phyloP scores from a whole-genome alignment of 2,888 invertebrate genomes.

The Helleia helle region DNA sequence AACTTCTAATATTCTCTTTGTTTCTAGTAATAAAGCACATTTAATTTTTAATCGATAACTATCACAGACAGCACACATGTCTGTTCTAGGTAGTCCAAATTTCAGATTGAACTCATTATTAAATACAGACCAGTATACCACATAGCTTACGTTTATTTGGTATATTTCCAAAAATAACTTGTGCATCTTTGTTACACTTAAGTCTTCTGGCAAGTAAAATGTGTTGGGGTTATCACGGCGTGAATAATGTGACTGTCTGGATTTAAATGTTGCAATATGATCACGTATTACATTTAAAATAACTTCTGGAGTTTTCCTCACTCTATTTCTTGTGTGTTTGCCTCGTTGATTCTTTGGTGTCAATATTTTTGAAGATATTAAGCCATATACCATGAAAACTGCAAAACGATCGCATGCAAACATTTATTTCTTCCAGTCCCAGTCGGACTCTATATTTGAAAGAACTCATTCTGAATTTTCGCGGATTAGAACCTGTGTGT shows the following conservation, averaged over 20 bases:
- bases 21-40: no score
- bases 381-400: conserved; percentile 4
- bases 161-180: background rate
- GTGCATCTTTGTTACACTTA: background rate
- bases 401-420: conserved; percentile 2
- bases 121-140: background rate
- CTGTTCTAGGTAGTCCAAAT: background rate
- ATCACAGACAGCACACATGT: background rate
- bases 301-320: background rate
- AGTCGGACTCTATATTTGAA: background rate
- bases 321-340: background rate
- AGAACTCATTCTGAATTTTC: background rate
- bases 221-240: background rate
- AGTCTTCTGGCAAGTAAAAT: background rate
- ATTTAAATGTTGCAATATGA: background rate
- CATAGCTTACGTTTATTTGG: background rate
- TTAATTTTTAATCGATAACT: no score
- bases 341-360: background rate
- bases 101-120: background rate
- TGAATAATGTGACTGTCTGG: background rate
- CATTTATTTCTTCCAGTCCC: background rate
- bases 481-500: background rate
- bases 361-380: background rate
- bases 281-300: background rate
- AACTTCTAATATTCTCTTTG: no score